Evolutionary conservation across 2,888 invertebrate species (phyloP).

Genomic region (Polyommatus iphigenia): DNA sequence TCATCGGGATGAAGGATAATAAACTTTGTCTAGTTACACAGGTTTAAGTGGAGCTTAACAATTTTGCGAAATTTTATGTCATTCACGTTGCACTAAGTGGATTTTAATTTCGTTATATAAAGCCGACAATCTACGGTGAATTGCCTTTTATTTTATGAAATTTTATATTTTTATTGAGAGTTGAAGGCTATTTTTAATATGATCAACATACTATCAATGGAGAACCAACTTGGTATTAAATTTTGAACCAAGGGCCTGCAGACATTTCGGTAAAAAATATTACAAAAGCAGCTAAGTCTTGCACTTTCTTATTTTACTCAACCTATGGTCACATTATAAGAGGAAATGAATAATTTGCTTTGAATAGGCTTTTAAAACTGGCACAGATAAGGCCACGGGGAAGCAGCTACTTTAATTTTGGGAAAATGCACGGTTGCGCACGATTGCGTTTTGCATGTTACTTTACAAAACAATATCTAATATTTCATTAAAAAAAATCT

Average conservation of each 20-base stretch:
- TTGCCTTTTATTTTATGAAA: conserved; percentile 10
- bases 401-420: background rate
- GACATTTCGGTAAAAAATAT: background rate
- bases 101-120: conserved; percentile 22
- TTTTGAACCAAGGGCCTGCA: background rate
- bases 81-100: conserved; percentile 22
- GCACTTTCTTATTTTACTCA: background rate
- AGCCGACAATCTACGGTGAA: conserved; percentile 14
- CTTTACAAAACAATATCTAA: no score
- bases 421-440: background rate
- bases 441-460: background rate
- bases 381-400: background rate
- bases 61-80: conserved; percentile 21
- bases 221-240: background rate
- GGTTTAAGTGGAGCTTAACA: conserved; percentile 5
- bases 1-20: background rate
- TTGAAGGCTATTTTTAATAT: conserved; percentile 13
- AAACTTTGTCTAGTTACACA: conserved; percentile 24
- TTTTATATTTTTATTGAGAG: conserved; percentile 13
- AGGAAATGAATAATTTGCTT: background rate
- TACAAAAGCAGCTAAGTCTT: background rate
- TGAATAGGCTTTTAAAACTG: background rate
- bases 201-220: background rate
- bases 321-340: background rate
- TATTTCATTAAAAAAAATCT: background rate